Conservation (phyloP, 2,888 invertebrate species). For the Nematopogon swammerdamellus region DNA sequence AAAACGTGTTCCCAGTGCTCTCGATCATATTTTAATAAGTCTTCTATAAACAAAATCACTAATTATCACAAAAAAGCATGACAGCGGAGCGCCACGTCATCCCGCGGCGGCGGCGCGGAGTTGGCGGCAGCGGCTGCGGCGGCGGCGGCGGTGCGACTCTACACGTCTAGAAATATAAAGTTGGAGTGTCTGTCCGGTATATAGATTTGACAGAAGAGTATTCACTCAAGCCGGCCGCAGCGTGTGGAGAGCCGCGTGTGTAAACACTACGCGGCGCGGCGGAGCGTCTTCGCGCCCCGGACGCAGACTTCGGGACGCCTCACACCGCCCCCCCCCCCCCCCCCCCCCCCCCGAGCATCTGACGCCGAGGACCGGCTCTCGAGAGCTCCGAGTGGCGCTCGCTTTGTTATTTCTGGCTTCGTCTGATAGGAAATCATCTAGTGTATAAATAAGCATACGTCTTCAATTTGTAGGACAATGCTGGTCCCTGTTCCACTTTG, state of each 20-base stretch:
- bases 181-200: not conserved
- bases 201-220: not conserved
- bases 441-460: not conserved
- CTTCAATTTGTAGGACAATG: not conserved
- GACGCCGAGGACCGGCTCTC: not conserved
- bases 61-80: not conserved
- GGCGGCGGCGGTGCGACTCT: too few relatives aligned
- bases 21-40: not conserved
- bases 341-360: too few relatives aligned
- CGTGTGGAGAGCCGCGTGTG: not conserved
- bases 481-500: not conserved
- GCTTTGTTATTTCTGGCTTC: not conserved
- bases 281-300: not conserved
- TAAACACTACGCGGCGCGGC: not conserved
- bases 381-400: not conserved
- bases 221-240: not conserved
- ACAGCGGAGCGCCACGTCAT: not conserved
- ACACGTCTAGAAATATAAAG: not conserved
- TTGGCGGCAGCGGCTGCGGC: too few relatives aligned
- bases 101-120: too few relatives aligned
- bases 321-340: too few relatives aligned
- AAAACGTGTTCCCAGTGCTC: not conserved
- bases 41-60: not conserved
- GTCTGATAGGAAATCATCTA: not conserved
- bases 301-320: not conserved